Evolutionary conservation across 2,888 invertebrate species (phyloP), one percentile per base, ranked within the genome.

Genomic region (Drosophila heteroneura): DNA sequence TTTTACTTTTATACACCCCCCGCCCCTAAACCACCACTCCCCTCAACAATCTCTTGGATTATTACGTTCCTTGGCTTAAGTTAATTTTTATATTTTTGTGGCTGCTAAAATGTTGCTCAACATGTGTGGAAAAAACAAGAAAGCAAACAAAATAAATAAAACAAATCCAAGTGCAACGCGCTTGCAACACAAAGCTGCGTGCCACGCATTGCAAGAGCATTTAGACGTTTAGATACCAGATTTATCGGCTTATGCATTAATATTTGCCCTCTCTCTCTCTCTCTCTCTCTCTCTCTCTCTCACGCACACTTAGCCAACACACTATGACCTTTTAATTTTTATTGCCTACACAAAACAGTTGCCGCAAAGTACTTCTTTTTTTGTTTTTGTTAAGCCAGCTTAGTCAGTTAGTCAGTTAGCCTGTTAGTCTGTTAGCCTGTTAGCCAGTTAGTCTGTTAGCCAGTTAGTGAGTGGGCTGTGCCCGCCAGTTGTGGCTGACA

Each of bases 401-500:
- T 51, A 49, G 59, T 28, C 47, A 59, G 52, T 54, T 51, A 39
- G 60, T 12, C 32, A 9, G 28, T 28, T 37, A n/a, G 54, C 16
- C 22, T 1, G 37, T 30, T n/a, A 30, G 61, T 19, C 32, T 16
- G 28, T 33, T 37, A n/a, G 54, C 3, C 26, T 1, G 37, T 57
- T n/a, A 41, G 56, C 37, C 35, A 12, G 61, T 37, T 32, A 65
- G 64, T 26, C 33, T 32, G 37, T 39, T 49, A 28, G 47, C 9
- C 51, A 57, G 41, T 57, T 49, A 33, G 60, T 59, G 66, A 80
- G 60, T 79, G 69, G 81, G 79, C 22, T 70, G 60, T 67, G 69
- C 79, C 82, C 79, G 49, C 67, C 56, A 72, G 82, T 67, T 60
- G 69, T 56, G 67, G 64, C 69, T 82, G 81, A 75, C 81, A 81